Evolutionary conservation across 2,888 invertebrate species (phyloP), one percentile per base, ranked within the genome.

Genomic region (Plebejus anna): DNA sequence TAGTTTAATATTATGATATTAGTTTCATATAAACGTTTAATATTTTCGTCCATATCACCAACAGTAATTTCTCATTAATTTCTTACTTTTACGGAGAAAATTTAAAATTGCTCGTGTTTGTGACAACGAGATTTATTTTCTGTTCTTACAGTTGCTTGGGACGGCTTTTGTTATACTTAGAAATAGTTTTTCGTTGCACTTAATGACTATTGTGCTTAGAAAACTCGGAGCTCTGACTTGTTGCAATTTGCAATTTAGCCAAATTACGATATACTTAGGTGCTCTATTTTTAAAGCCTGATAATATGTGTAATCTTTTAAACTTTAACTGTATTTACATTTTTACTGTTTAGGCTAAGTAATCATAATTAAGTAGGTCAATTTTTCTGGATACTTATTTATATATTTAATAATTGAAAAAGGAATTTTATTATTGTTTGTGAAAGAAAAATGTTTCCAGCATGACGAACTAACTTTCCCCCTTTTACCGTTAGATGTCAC

Each of bases 91-190:
- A 36, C 66, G 36, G 32, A 16, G 66, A 36, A 11, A 22, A 32
- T 66, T 66, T 66, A 11, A 28, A 59, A 28, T 66, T 32, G 61
- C 61, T 11, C 61, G 61, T 66, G 61, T 66, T 66, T 32, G 61
- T 28, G 32, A 66, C 61, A 66, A 59, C 28, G 61, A 28, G 28
- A 66, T 66, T 66, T 28, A 66, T 66, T 66, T 66, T 66, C 61
- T 28, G 11, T 66, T 66, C 61, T 28, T 66, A 22, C 28, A 5
- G 28, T 28, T 66, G 61, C 11, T 28, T 66, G 61, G 61, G 13
- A 32, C 61, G 11, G 61, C 11, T 66, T 66, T 66, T 66, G 61
- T 66, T 32, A n/a, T 22, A 7, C 61, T 28, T 28, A 32, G 28
- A 13, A 59, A 28, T 66, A 66, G 61, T 66, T 66, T 66, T 66